phyloP scores from a whole-genome alignment of 2,888 invertebrate species.

The Polia nebulosa region DNA sequence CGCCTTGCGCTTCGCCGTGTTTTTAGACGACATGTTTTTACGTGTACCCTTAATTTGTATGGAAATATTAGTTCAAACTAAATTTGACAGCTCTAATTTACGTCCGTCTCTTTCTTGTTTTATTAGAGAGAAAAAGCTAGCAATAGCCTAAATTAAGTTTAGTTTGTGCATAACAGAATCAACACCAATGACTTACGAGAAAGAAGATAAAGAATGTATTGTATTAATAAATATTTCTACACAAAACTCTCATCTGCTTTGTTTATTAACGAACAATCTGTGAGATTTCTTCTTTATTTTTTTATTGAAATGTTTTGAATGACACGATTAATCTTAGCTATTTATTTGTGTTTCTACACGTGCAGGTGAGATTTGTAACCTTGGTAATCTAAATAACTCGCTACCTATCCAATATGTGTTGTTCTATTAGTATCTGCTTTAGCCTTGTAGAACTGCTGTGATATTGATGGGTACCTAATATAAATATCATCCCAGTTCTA shows the following conservation, averaged over 20 bases:
- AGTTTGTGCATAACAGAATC: no score
- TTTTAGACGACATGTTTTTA: no score
- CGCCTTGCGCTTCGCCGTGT: no score
- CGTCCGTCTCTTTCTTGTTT: no score
- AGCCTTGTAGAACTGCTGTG: not conserved
- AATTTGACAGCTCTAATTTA: no score
- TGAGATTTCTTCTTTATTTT: slow-evolving; percentile 11
- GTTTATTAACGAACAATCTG: slow-evolving; percentile 15
- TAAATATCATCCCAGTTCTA: no score
- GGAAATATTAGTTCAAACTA: no score
- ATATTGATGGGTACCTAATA: no score
- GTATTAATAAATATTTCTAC: slow-evolving; percentile 31
- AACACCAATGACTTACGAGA: no score
- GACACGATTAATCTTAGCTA: slow-evolving; percentile 9
- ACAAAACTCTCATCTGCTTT: not conserved
- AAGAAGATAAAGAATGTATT: not conserved
- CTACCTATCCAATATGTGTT: not conserved
- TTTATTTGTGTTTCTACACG: slow-evolving; percentile 15
- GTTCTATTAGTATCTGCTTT: slow-evolving; percentile 8
- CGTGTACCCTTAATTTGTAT: no score
- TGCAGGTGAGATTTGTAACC: slow-evolving; percentile 20
- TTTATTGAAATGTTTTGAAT: not conserved
- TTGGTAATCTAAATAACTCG: slow-evolving; percentile 36
- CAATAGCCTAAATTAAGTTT: no score
- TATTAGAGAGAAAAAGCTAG: no score